Conservation (phyloP, 2,113 vertebrate genomes). For the Calyptomena viridis region DNA sequence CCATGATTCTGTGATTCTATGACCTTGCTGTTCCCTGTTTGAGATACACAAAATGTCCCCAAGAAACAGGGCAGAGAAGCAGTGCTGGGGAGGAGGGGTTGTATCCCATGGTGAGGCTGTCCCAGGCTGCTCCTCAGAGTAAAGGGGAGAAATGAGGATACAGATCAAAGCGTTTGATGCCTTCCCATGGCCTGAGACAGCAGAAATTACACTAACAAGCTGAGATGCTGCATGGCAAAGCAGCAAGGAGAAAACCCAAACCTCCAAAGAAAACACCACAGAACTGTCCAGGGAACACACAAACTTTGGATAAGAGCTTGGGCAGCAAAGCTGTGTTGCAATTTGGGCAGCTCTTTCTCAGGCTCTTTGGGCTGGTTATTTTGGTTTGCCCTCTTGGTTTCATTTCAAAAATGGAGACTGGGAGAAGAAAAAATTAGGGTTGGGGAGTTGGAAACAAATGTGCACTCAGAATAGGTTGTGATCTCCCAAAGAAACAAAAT, state of each 20-base stretch:
- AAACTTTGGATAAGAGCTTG: slow-evolving; percentile 27
- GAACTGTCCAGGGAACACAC: slow-evolving; percentile 20
- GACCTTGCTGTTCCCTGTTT: neutral
- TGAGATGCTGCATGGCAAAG: slow-evolving; percentile 8
- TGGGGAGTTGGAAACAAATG: neutral
- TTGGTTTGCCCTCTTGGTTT: neutral
- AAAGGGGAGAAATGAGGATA: neutral
- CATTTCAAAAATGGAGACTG: neutral
- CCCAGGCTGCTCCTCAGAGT: neutral
- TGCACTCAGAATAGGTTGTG: neutral
- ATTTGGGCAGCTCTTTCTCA: neutral
- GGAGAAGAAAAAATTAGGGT: neutral
- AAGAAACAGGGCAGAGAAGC: neutral
- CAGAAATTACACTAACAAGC: neutral
- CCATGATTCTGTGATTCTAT: neutral
- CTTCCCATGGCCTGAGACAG: neutral
- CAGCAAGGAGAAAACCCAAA: slow-evolving; percentile 2
- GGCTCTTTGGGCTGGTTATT: neutral
- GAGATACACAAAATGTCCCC: neutral
- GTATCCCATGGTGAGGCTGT: neutral
- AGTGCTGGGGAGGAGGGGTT: rapidly evolving
- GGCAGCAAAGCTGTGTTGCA: slow-evolving; percentile 21
- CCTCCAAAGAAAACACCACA: slow-evolving; percentile 43
- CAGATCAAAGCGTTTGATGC: neutral
- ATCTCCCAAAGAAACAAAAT: neutral